A percentile compares a stretch with the other conserved stretches of the same genome.
Conservation (phyloP, 2,888 invertebrate species). For the Tetanocera ferruginea region DNA sequence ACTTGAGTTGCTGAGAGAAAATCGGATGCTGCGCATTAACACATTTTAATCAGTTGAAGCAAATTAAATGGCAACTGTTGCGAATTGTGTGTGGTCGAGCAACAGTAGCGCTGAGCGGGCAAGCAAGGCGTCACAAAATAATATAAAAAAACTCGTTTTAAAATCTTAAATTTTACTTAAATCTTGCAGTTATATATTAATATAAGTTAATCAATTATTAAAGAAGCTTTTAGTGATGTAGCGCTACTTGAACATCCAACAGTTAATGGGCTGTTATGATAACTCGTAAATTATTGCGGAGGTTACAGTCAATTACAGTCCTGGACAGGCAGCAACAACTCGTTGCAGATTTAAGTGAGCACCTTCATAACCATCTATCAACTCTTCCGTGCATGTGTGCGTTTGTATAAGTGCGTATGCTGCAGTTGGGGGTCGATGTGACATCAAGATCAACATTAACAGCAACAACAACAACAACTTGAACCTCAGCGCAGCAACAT, state of each 20-base stretch:
- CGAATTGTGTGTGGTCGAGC: slow-evolving; percentile 25
- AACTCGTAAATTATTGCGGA: slow-evolving; percentile 48
- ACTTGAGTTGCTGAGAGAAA: not conserved
- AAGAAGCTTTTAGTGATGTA: no score
- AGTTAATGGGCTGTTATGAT: no score
- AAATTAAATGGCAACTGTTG: slow-evolving; percentile 37
- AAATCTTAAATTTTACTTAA: no score
- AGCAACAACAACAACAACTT: slow-evolving; percentile 3
- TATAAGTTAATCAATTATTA: no score
- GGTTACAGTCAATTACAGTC: slow-evolving; percentile 58
- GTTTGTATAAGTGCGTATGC: not conserved
- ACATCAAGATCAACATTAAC: not conserved
- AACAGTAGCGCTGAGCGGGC: slow-evolving; percentile 5
- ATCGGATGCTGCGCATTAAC: slow-evolving; percentile 56
- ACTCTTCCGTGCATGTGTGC: slow-evolving; percentile 2
- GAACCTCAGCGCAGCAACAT: not conserved
- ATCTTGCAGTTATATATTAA: no score
- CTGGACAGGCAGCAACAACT: slow-evolving; percentile 14
- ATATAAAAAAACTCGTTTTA: no score
- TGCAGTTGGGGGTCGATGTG: not conserved
- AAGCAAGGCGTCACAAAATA: not conserved
- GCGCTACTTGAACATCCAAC: no score
- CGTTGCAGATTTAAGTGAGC: slow-evolving; percentile 12
- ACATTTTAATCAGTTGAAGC: slow-evolving; percentile 60
- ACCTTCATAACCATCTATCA: slow-evolving; percentile 17